Base-by-base conservation (phyloP, 2,888 invertebrate genomes). In the Drosophila incognita region DNA sequence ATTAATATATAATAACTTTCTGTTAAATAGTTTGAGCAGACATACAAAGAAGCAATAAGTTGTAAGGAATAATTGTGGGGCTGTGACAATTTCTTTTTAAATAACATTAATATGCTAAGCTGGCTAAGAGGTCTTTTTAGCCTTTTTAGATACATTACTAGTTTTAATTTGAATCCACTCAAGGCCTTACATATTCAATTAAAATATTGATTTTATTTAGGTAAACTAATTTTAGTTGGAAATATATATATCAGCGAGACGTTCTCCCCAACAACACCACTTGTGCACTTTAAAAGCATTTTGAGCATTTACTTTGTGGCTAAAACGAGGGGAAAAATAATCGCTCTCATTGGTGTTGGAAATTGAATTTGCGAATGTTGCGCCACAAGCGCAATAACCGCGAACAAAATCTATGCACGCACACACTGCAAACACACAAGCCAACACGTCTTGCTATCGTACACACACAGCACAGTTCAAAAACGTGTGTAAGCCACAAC, bases 311-410 rank as follows among this genome's bases (percentile, higher is more conserved):
- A 72, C 77, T 74, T 64, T 85, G 88, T 54, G 88, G 86, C 74
- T 81, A 40, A 38, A 35, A 49, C 35, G 52, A 57, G 69, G 67
- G 38, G 53, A 51, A 76, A 85, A 76, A 74, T 89, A 82, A 79
- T 72, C 70, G 74, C 54, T 65, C 64, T 68, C 80, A 61, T 76
- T 71, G 69, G 46, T 57, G 85, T 46, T 85, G 69, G 68, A 87
- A 89, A 89, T 89, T 85, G 67, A 85, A 87, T 85, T 89, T 76
- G 62, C 75, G 61, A 72, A 70, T 52, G 81, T 70, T 72, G 73
- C 52, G 85, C 90, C 86, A 57, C 77, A 89, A 85, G 80, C 69
- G 78, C 81, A 76, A 65, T 88, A 90, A 76, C 90, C 89, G 64
- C 83, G 59, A 68, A 65, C 59, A 46, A 81, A 88, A 88, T 81